Conservation (phyloP, 1,140 invertebrate genomes). For the Musca domestica region DNA sequence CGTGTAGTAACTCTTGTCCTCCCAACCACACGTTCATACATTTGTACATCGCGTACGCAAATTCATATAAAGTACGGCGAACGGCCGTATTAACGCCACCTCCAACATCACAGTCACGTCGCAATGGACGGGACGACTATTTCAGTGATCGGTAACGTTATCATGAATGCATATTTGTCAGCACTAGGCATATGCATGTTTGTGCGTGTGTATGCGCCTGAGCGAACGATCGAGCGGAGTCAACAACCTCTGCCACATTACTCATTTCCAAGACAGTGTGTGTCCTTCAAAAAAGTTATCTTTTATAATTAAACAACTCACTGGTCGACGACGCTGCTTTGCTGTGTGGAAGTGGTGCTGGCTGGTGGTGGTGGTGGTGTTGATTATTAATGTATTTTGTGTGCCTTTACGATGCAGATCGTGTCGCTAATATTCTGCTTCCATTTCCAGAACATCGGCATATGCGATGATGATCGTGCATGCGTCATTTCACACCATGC, state of each 20-base stretch:
- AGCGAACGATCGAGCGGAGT: neutral
- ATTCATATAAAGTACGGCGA: too few species aligned
- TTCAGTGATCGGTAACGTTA: too few species aligned
- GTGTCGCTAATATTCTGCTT: neutral
- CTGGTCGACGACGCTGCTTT: neutral
- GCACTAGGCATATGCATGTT: too few species aligned
- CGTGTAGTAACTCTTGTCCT: too few species aligned
- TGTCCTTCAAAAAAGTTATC: constrained; percentile 24
- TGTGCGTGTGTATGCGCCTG: too few species aligned
- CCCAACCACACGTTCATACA: too few species aligned
- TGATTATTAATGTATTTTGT: neutral
- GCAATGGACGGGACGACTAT: too few species aligned
- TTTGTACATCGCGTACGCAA: too few species aligned
- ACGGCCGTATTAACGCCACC: too few species aligned
- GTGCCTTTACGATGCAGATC: neutral
- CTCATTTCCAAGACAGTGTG: constrained; percentile 23
- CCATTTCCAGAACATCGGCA: too few species aligned
- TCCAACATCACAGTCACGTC: neutral
- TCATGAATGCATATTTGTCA: too few species aligned
- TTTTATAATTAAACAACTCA: constrained; percentile 23
- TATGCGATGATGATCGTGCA: neutral
- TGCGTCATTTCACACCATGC: neutral
- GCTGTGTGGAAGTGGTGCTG: neutral
- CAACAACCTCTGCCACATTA: constrained; percentile 19
- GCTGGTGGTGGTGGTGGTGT: neutral